A percentile compares a stretch with the other conserved stretches of the same genome.
Evolutionary conservation across 2,113 vertebrate genomes (phyloP).

Genomic region (Myiozetetes cayanensis): DNA sequence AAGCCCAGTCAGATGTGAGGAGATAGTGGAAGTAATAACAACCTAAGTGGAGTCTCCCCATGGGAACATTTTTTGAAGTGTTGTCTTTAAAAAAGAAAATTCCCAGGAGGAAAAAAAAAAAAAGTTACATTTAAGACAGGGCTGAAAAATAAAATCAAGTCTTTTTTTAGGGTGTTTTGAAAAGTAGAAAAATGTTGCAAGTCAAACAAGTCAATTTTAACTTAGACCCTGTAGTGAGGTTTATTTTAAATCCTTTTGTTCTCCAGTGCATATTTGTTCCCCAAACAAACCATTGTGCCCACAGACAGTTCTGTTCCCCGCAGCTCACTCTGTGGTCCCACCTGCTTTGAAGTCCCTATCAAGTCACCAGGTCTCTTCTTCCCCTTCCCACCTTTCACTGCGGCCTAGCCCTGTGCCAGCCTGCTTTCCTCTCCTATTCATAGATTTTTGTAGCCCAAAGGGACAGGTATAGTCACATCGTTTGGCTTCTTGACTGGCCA

Average conservation of each 20-base stretch:
- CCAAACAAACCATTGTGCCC: not conserved
- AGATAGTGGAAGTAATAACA: not conserved
- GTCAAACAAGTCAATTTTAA: not conserved
- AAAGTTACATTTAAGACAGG: not conserved
- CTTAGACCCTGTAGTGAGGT: not conserved
- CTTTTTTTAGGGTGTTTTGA: not conserved
- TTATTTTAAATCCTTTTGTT: not conserved
- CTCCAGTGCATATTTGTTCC: not conserved
- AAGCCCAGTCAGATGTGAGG: not conserved
- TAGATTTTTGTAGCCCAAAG: not conserved
- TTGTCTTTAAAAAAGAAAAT: not conserved
- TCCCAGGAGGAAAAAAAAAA: not conserved
- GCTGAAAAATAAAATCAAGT: not conserved
- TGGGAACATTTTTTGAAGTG: not conserved
- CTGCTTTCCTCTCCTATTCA: not conserved
- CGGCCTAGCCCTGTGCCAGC: not conserved
- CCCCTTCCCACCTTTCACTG: not conserved
- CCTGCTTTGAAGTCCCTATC: not conserved
- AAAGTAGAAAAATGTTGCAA: not conserved
- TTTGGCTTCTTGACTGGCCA: not conserved
- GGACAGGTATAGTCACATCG: rapidly evolving
- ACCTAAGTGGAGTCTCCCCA: not conserved
- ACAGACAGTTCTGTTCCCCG: not conserved
- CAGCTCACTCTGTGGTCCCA: not conserved
- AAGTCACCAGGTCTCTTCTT: not conserved